A percentile compares a stretch with the other conserved stretches of the same genome.
Conservation (phyloP, 2,888 invertebrate species). For the Trachelus tabidus region DNA sequence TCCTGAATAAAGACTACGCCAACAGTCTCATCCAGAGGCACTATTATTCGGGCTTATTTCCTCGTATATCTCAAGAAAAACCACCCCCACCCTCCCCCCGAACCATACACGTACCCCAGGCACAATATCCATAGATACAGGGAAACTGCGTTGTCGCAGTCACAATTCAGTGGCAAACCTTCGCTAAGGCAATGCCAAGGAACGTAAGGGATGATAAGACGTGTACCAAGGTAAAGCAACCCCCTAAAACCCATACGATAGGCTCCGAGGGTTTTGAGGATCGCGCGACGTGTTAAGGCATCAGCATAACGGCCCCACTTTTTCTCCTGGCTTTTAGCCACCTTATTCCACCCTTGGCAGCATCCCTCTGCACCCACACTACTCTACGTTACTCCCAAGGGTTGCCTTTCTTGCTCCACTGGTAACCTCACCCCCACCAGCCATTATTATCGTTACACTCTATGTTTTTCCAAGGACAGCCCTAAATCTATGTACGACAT, state of each 20-base stretch:
- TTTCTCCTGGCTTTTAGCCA: constrained; percentile 45
- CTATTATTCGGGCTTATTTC: constrained; percentile 6
- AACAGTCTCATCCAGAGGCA: neutral
- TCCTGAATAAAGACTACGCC: neutral
- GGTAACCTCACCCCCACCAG: neutral
- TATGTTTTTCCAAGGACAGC: neutral
- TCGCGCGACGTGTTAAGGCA: constrained; percentile 44
- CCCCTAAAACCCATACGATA: neutral
- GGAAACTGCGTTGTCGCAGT: constrained; percentile 28
- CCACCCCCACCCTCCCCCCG: constrained; percentile 13
- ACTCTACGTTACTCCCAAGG: neutral
- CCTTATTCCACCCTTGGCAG: constrained; percentile 20
- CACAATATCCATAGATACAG: constrained; percentile 23
- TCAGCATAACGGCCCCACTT: constrained; percentile 48
- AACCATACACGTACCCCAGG: constrained; percentile 35
- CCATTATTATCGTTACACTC: neutral
- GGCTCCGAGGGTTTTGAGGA: constrained; percentile 8
- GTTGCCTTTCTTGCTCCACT: neutral
- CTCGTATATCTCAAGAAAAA: neutral
- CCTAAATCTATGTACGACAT: neutral
- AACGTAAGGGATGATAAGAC: neutral
- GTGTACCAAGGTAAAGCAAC: neutral
- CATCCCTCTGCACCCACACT: neutral
- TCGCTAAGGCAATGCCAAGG: neutral
- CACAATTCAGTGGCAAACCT: constrained; percentile 35